Evolutionary conservation across 2,888 invertebrate species (phyloP), one percentile per base, ranked within the genome.

Genomic region (Cordilura impudica): DNA sequence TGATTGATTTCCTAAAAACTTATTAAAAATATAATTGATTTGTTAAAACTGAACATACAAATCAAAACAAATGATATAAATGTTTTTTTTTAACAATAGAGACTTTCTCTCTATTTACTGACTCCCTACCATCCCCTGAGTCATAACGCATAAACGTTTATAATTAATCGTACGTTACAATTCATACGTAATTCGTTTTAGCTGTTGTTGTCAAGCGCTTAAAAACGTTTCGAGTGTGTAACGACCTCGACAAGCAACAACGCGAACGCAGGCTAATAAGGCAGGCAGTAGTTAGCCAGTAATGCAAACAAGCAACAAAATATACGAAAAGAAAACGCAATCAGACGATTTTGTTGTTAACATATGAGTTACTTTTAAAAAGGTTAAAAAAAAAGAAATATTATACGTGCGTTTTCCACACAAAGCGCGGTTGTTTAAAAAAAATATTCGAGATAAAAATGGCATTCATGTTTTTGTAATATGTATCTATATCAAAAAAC

Each of bases 131-230:
- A 63, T 49, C 70, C 71, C 70, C 63, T 58, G 51, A 73, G 16
- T 65, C 35, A 61, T 39, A 71, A 51, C 29, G 18, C 51, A n/a
- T 58, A 65, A 63, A 69, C 31, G 67, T 63, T 69, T 53, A 21
- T 23, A 10, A 12, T 12, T 35, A 0, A n/a, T 61, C 45, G n/a
- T 60, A 53, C 31, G 29, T 35, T 74, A 31, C 26, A 21, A 61
- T 67, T 65, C 19, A 16, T 35, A 75, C 31, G 58, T 43, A 66
- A 29, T 49, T 70, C 31, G 14, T 54, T 43, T 14, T 54, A 4
- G 43, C 23, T 10, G 12, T 45, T 78, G 78, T 78, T 78, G 78
- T 71, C 74, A 78, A 78, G 74, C 70, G 74, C 70, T 72, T 66
- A 14, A 54, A 71, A 72, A 39, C 21, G 65, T 45, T 67, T 70